Evolutionary conservation across 92 coral and sea anemone species (phyloP), one percentile per base, ranked within the genome.

Genomic region (Siderastrea radians): DNA sequence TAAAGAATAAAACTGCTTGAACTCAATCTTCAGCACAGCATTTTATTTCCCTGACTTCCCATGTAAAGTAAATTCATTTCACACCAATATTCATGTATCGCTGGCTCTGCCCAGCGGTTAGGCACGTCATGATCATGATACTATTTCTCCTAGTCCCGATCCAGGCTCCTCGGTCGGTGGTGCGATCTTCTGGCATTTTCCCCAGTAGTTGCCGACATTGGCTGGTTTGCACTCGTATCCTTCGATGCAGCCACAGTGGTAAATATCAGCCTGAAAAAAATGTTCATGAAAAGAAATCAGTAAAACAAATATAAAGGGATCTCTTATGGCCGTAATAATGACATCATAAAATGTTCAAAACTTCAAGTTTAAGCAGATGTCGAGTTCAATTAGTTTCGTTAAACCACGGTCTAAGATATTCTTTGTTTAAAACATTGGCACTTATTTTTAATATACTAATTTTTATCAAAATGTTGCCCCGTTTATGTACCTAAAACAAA

Each of bases 81-180:
- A 69, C 47, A 52, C 14, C 76, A 55, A 44, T 7, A 17, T 0
- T 26, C 10, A 6, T 68, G 55, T 52, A 51, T 81, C 76, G 76
- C 38, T 7, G 53, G 76, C 47, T 43, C 67, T 44, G 38, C 8
- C 1, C 69, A 19, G 8, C n/a, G 14, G 38, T 48, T 12, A 60
- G 68, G 14, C 44, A 43, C 54, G 53, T 19, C 65, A 26, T 49
- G 72, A 69, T 45, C 9, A 81, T 50, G 74, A 79, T 19, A 48
- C 64, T 69, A 81, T 69, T 11, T 49, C 85, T 11, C 47, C 85
- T 0, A 57, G 1, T 3, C 85, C 85, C 50, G 77, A 81, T 46
- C 85, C 85, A 81, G 85, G 74, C 68, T 81, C 85, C 68, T 81
- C 85, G 67, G 80, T 75, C 2, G 80, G 80, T 10, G 80, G 80